phyloP scores from a whole-genome alignment of 2,113 vertebrate species.

The Poecile atricapillus region DNA sequence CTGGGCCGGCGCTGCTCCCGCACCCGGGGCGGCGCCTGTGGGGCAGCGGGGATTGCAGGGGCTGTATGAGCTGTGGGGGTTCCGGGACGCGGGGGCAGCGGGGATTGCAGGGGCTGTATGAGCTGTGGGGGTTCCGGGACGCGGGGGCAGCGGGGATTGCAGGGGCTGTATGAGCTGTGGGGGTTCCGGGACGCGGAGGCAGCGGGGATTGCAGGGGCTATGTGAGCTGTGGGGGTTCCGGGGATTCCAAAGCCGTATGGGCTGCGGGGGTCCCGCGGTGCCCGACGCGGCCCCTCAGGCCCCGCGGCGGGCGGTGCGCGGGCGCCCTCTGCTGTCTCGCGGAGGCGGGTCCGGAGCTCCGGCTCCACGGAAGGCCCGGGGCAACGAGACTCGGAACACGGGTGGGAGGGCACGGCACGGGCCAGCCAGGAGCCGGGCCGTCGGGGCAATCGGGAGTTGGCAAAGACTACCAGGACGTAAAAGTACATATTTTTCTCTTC shows the following conservation, averaged over 20 bases:
- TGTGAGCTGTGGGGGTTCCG: background rate
- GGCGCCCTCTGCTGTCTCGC: background rate
- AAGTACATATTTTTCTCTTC: rapidly evolving
- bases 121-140: too few relatives aligned
- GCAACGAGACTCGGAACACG: rapidly evolving
- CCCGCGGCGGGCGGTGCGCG: background rate
- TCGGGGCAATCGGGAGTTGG: rapidly evolving
- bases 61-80: rapidly evolving
- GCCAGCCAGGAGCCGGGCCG: rapidly evolving
- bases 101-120: background rate
- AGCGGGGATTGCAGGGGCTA: background rate
- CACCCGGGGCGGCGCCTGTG: rapidly evolving
- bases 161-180: too few relatives aligned
- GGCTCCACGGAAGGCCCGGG: background rate
- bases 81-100: too few relatives aligned
- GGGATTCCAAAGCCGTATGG: background rate
- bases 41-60: too few relatives aligned
- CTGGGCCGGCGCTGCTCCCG: background rate
- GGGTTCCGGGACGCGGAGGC: too few relatives aligned
- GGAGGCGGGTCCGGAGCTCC: background rate
- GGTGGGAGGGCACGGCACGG: background rate
- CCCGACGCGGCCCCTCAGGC: background rate
- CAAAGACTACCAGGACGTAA: background rate
- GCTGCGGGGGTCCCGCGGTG: background rate
- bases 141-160: too few relatives aligned